phyloP scores from a whole-genome alignment of 2,888 invertebrate species.

The Phanerotoma sp. region DNA sequence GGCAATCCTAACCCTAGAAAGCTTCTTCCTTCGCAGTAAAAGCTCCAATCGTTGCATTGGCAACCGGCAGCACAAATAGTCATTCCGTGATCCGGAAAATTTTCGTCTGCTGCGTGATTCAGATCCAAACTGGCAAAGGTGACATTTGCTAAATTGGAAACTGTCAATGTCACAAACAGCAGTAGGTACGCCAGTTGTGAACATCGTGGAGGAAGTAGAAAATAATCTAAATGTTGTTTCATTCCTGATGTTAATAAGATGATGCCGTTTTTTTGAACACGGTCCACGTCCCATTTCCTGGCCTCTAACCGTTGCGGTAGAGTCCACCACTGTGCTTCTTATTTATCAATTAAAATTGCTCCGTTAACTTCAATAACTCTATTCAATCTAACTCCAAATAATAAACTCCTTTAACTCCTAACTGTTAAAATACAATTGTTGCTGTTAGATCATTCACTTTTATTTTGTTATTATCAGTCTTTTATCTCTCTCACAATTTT shows the following conservation, averaged over 20 bases:
- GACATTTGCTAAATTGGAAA: conserved; percentile 25
- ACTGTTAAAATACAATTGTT: not conserved
- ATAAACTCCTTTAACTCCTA: too few relatives aligned
- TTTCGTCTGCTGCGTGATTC: conserved; percentile 46
- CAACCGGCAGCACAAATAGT: conserved; percentile 54
- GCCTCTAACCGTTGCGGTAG: conserved; percentile 12
- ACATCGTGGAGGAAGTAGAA: conserved; percentile 15
- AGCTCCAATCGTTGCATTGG: conserved; percentile 50
- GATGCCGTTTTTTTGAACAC: conserved; percentile 30
- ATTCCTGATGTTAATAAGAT: conserved; percentile 49
- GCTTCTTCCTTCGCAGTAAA: conserved; percentile 45
- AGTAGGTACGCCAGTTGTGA: conserved; percentile 35
- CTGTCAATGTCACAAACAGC: conserved; percentile 29
- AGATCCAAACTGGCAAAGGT: conserved; percentile 44
- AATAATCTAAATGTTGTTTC: conserved; percentile 28
- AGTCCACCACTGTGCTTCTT: not conserved
- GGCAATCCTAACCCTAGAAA: conserved; percentile 44
- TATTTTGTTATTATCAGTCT: not conserved
- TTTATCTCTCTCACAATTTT: conserved; percentile 11
- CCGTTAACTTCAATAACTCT: too few relatives aligned
- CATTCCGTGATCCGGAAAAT: not conserved
- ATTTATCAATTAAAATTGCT: too few relatives aligned
- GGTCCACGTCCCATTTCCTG: conserved; percentile 34
- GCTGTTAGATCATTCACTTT: not conserved
- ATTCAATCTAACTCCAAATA: too few relatives aligned